These are phyloP conservation scores for Petrocephalus schoutedeni DNA, from an alignment of 2,797 vertebrate species.

Conservation along the genomic window DNA sequence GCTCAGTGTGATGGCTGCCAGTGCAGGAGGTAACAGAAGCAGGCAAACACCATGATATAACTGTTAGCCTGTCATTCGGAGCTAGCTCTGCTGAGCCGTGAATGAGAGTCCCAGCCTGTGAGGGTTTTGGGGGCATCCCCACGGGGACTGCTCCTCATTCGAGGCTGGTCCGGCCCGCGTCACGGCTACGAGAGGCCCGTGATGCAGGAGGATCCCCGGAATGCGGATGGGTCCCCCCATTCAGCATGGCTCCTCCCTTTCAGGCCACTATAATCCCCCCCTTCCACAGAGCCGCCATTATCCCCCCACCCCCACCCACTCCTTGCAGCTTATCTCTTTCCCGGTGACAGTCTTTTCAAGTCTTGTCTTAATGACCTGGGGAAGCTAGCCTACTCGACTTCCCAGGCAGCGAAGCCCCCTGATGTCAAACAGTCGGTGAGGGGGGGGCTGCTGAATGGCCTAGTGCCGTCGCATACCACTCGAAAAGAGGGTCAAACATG, in stretches of 20 bases:
- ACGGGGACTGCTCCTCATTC: not conserved
- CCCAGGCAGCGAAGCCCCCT: conserved; percentile 63
- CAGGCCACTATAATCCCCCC: conserved; percentile 72
- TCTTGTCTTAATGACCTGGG: conserved; percentile 75
- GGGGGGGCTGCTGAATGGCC: not conserved
- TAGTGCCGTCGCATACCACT: not conserved
- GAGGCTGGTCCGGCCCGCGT: not conserved
- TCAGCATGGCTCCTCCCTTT: conserved; percentile 72
- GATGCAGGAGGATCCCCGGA: conserved; percentile 46
- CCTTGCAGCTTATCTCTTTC: conserved; percentile 72
- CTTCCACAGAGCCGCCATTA: conserved; percentile 73
- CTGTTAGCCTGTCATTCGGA: not conserved
- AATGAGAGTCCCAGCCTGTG: not conserved
- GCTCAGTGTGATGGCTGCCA: not conserved
- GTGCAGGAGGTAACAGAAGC: not conserved
- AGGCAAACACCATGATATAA: not conserved
- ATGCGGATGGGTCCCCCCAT: conserved; percentile 63
- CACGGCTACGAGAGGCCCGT: conserved; percentile 35
- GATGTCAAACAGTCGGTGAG: conserved; percentile 60
- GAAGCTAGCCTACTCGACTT: conserved; percentile 76
- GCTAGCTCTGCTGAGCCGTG: not conserved
- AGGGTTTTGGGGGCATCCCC: not conserved
- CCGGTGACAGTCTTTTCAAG: conserved; percentile 78
- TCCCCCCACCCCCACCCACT: conserved; percentile 59
- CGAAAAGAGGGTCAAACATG: not conserved